Evolutionary conservation across 2,797 vertebrate species (phyloP), one percentile per base, ranked within the genome.

Genomic region (Euthynnus affinis): DNA sequence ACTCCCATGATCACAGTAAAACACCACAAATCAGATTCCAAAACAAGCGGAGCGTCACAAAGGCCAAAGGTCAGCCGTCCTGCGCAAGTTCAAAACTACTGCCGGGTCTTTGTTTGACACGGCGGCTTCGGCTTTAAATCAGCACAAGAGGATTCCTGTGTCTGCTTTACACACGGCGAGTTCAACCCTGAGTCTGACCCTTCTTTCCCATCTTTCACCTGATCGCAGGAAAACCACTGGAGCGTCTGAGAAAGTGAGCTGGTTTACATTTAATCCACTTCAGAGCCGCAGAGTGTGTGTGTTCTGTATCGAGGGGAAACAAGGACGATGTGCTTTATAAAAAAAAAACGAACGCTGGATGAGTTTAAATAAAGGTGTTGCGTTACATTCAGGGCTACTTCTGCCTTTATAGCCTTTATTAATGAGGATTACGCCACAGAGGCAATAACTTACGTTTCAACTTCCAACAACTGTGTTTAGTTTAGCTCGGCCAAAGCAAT

Each of bases 61-160:
- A 69, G 65, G 73, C 85, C 80, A 53, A 22, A 74, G 65, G 73
- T 86, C 80, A 53, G 42, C 2, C 20, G 22, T 23, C 40, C 49
- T 3, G 23, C 0, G 32, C 71, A 78, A 69, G 73, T 81, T 87
- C 48, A 72, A 67, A 75, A 58, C 48, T 20, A 8, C 3, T 1
- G 6, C 4, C 1, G 9, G 65, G 57, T 49, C 65, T 78, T 73
- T 42, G 25, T 61, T 62, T 22, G 68, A 74, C 12, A 1, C 4
- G 9, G 0, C 3, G 10, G n/a, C n/a, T 37, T 23, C 55, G 9
- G 9, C 23, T 32, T 61, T 25, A n/a, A 23, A 42, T 34, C 14
- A 13, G 32, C 55, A 49, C 32, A 6, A 0, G 2, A 68, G 42
- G 48, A n/a, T 57, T 44, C 6, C 37, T n/a, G 25, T 34, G 40